Evolutionary conservation across 2,113 vertebrate genomes (phyloP).

Genomic region (Numenius arquata): DNA sequence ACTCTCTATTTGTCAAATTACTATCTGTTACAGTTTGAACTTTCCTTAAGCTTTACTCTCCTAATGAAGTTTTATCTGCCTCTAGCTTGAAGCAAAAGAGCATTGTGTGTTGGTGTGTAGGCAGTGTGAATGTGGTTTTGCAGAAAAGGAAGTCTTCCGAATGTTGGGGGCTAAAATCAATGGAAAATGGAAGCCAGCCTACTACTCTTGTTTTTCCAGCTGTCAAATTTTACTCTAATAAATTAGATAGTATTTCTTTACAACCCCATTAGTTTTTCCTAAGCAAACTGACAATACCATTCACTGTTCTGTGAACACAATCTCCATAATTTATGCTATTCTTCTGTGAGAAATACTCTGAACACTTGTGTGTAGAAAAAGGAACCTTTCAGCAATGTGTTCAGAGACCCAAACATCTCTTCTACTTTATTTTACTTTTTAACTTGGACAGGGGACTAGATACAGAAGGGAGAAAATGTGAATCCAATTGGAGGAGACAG

Average conservation of each 20-base stretch:
- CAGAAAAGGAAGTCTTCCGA: conserved; percentile 56
- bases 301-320: conserved; percentile 42
- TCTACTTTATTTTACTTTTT: conserved; percentile 20
- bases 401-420: neutral
- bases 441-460: neutral
- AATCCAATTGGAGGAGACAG: neutral
- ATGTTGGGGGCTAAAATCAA: conserved; percentile 59
- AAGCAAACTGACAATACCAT: conserved; percentile 57
- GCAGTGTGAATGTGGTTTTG: conserved; percentile 46
- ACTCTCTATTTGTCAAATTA: conserved; percentile 50
- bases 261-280: conserved; percentile 61
- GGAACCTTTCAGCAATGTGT: conserved; percentile 26
- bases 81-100: conserved; percentile 52
- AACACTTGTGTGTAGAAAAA: conserved; percentile 22
- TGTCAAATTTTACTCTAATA: conserved; percentile 70
- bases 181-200: conserved; percentile 60
- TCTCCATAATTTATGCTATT: conserved; percentile 28
- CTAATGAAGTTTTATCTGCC: conserved; percentile 53
- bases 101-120: conserved; percentile 25
- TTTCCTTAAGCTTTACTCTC: conserved; percentile 26
- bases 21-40: conserved; percentile 57
- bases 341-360: conserved; percentile 37
- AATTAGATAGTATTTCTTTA: conserved; percentile 71
- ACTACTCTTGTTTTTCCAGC: conserved; percentile 73
- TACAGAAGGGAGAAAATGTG: neutral